Evolutionary conservation across 2,888 invertebrate genomes (phyloP).

Genomic region (Morinoia aosen): DNA sequence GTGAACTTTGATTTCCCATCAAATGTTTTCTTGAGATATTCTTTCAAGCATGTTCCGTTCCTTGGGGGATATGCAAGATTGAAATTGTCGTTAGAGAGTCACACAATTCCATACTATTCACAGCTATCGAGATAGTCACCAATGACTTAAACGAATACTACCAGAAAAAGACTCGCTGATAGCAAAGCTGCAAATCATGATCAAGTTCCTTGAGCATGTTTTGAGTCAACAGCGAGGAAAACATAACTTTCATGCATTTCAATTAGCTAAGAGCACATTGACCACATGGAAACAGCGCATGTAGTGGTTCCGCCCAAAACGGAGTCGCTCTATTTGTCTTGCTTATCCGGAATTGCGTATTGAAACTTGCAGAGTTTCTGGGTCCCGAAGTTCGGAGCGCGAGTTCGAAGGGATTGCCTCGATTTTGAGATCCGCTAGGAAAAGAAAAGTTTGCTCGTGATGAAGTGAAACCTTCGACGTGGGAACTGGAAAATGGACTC

Average conservation of each 20-base stretch:
- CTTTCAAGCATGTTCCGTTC: no score
- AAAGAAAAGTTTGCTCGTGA: neutral
- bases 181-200: neutral
- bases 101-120: no score
- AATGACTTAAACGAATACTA: no score
- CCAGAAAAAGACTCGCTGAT: neutral
- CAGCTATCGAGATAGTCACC: no score
- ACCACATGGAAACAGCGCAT: neutral
- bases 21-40: no score
- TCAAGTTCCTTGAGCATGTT: neutral
- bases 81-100: no score
- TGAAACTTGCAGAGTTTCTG: neutral
- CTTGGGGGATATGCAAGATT: no score
- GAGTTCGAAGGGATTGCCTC: neutral
- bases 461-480: neutral
- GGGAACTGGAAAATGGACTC: neutral
- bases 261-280: neutral
- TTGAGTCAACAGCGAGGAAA: neutral
- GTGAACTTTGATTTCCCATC: no score
- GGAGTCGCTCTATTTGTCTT: neutral
- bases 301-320: neutral
- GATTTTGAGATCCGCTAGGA: neutral
- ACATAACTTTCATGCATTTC: neutral
- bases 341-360: neutral
- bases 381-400: neutral